Percentiles rank a stretch among this genome's conserved stretches.
Conservation (phyloP, 2,797 vertebrate species). For the Gastrophryne carolinensis region DNA sequence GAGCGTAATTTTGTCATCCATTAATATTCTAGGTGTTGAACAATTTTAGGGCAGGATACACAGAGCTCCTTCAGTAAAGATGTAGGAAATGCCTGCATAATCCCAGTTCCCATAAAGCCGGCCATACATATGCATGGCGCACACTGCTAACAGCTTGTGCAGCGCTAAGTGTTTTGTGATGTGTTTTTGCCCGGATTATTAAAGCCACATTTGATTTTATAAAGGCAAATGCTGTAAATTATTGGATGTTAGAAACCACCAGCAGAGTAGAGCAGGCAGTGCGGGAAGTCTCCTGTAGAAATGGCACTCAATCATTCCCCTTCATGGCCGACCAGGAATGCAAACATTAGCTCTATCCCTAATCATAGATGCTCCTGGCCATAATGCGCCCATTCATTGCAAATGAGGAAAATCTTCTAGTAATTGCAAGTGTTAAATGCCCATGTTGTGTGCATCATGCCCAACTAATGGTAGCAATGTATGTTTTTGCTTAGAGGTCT, state of each 20-base stretch:
- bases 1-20: not conserved
- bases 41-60: not conserved
- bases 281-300: constrained; percentile 19
- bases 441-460: not conserved
- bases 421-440: constrained; percentile 17
- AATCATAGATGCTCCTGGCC: constrained; percentile 1
- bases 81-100: constrained; percentile 20
- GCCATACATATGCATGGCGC: constrained; percentile 15
- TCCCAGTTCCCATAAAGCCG: constrained; percentile 13
- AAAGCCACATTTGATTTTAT: constrained; percentile 18
- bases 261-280: constrained; percentile 21
- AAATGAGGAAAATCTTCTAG: constrained; percentile 28
- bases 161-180: constrained; percentile 24
- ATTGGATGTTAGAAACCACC: constrained; percentile 22
- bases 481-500: too few species aligned
- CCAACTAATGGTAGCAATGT: not conserved
- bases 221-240: constrained; percentile 4
- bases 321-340: constrained; percentile 30
- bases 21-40: not conserved
- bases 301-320: constrained; percentile 33
- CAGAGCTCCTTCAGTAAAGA: constrained; percentile 22
- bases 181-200: constrained; percentile 26
- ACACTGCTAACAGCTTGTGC: not conserved
- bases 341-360: constrained; percentile 17
- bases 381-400: constrained; percentile 31